Conservation (phyloP, 2,113 vertebrate genomes). For the Thunnus maccoyii region DNA sequence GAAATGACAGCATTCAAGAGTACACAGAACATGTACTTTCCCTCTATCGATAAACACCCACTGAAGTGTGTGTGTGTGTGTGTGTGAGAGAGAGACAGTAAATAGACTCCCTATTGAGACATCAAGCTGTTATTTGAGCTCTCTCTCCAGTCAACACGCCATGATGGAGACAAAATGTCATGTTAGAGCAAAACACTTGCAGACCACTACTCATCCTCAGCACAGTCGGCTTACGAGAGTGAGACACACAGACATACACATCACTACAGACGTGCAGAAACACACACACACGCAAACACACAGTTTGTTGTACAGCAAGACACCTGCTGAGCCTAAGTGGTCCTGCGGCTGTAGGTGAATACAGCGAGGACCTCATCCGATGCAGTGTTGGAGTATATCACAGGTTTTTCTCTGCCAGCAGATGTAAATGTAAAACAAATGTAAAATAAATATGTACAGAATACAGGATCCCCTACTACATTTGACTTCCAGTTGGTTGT, state of each 20-base stretch:
- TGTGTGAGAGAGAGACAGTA: not conserved
- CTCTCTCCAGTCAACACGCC: conserved; percentile 14
- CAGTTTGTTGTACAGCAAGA: conserved; percentile 16
- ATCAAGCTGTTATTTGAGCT: conserved; percentile 52
- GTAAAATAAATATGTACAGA: conserved; percentile 20
- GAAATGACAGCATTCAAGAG: conserved; percentile 9
- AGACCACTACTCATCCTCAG: conserved; percentile 36
- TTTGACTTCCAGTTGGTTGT: conserved; percentile 2
- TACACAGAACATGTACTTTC: conserved; percentile 27
- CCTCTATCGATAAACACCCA: conserved; percentile 29
- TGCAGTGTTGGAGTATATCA: conserved; percentile 8
- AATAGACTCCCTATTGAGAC: conserved; percentile 49
- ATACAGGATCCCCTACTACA: conserved; percentile 4
- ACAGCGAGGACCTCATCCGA: conserved; percentile 18
- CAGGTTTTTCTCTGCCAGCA: not conserved
- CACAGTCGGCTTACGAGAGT: conserved; percentile 6
- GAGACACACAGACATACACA: not conserved
- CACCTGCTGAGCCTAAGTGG: conserved; percentile 58
- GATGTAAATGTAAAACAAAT: conserved; percentile 18
- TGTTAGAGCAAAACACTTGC: conserved; percentile 37
- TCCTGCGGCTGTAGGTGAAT: conserved; percentile 44
- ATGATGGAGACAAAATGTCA: conserved; percentile 61
- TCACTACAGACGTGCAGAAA: not conserved
- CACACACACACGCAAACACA: not conserved
- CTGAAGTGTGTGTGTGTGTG: not conserved